Conservation (phyloP, 2,888 invertebrate species). For the Drosophila tanythrix region DNA sequence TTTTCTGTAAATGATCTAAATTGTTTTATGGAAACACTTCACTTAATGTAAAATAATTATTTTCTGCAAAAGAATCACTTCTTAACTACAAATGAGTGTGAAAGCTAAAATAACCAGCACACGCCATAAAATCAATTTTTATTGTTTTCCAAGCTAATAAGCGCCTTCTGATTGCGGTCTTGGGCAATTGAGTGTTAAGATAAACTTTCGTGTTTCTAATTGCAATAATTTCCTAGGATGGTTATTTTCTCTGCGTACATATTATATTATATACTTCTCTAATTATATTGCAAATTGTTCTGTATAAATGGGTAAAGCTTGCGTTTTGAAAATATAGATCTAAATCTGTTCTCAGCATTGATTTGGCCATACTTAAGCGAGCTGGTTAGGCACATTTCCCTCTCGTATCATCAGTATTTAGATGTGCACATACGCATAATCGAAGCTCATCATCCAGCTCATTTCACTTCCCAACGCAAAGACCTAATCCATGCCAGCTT, state of each 20-base stretch:
- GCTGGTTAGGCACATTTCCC: not conserved
- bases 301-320: not conserved
- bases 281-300: not conserved
- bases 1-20: not conserved
- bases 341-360: not conserved
- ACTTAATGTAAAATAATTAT: not conserved
- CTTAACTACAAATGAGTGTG: not conserved
- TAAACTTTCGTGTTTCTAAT: not conserved
- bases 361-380: not conserved
- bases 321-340: not conserved
- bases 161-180: not conserved
- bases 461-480: conserved; percentile 1
- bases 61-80: not conserved
- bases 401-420: not conserved
- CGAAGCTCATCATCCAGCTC: conserved; percentile 18
- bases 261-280: not conserved
- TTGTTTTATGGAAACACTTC: too few species aligned
- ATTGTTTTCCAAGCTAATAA: not conserved
- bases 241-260: not conserved
- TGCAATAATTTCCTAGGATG: not conserved
- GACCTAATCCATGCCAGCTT: conserved; percentile 14
- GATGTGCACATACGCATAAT: conserved; percentile 3
- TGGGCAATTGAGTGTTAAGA: not conserved
- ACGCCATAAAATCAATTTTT: not conserved
- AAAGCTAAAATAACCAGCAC: not conserved